These are phyloP conservation scores for Dasyprocta punctata DNA, from an alignment of 2,113 vertebrate genomes.

Conservation along the genomic window DNA sequence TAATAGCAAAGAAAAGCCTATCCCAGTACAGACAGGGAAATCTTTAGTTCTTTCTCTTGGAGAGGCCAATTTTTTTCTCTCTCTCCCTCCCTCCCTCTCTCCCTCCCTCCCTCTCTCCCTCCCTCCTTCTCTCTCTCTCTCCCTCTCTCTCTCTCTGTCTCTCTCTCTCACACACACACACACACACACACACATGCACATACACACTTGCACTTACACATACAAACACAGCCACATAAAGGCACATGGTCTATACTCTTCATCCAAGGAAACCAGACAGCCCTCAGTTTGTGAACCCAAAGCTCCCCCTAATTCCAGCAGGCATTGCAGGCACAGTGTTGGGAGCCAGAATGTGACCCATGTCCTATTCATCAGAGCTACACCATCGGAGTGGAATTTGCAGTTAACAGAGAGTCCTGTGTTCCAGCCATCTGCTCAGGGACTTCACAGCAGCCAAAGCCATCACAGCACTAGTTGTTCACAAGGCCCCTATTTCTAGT, in stretches of 20 bases:
- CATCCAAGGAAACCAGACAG: slow-evolving; percentile 1
- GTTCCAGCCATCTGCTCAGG: slow-evolving; percentile 48
- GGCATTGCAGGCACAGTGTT: background rate
- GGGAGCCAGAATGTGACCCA: slow-evolving; percentile 41
- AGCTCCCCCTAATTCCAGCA: slow-evolving; percentile 7
- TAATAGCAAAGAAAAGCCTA: slow-evolving; percentile 54
- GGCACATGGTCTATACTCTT: background rate
- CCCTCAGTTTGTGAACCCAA: slow-evolving; percentile 9
- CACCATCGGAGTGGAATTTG: slow-evolving; percentile 74
- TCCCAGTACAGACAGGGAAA: background rate
- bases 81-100: background rate
- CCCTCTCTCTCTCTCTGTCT: background rate
- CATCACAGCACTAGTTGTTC: background rate
- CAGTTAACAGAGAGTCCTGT: slow-evolving; percentile 67
- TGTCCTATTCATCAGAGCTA: slow-evolving; percentile 21
- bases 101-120: background rate
- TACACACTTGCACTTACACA: background rate
- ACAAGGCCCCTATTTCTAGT: background rate
- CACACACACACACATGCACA: background rate
- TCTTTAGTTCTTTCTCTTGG: slow-evolving; percentile 41
- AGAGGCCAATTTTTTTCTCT: background rate
- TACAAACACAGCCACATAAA: background rate
- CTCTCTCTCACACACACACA: too few species aligned
- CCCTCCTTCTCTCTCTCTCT: background rate
- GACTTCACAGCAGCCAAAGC: background rate